phyloP scores from a whole-genome alignment of 92 coral and sea anemone species.

The Virgularia gustaviana region DNA sequence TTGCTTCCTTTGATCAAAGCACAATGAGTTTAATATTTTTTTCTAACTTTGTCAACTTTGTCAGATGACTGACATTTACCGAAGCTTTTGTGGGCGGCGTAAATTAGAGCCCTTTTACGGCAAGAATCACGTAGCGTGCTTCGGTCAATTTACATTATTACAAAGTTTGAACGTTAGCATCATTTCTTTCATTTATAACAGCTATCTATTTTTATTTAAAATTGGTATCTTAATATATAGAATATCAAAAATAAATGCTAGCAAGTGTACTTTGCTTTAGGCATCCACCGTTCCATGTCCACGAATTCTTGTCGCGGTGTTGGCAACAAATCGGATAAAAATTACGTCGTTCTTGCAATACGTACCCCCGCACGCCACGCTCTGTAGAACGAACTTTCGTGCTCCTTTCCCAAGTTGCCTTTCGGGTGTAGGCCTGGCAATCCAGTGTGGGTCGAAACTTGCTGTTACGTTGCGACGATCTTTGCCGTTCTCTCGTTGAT shows the following conservation, averaged over 20 bases:
- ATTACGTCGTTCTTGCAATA: conserved; percentile 81
- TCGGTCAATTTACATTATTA: too few relatives aligned
- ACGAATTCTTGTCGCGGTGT: background rate
- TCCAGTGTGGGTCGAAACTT: conserved; percentile 88
- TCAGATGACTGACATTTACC: too few relatives aligned
- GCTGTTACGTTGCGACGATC: conserved; percentile 76
- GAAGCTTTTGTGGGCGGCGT: too few relatives aligned
- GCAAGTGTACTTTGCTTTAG: background rate
- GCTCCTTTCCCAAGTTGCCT: conserved; percentile 99
- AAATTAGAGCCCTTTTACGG: too few relatives aligned
- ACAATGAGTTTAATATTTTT: too few relatives aligned
- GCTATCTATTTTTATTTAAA: background rate
- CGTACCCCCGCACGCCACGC: conserved; percentile 61
- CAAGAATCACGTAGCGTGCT: too few relatives aligned
- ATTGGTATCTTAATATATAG: background rate
- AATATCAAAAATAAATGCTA: background rate
- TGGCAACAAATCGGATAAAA: conserved; percentile 47
- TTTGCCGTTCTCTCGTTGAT: conserved; percentile 69
- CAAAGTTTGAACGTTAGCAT: too few relatives aligned
- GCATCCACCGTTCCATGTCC: background rate
- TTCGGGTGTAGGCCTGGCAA: conserved; percentile 79
- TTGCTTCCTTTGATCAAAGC: too few relatives aligned
- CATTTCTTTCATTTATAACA: background rate
- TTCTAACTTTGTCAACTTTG: too few relatives aligned
- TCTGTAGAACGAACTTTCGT: conserved; percentile 81